These are phyloP conservation scores for Falco cherrug DNA, from an alignment of 2,797 vertebrate genomes.

Conservation along the genomic window DNA sequence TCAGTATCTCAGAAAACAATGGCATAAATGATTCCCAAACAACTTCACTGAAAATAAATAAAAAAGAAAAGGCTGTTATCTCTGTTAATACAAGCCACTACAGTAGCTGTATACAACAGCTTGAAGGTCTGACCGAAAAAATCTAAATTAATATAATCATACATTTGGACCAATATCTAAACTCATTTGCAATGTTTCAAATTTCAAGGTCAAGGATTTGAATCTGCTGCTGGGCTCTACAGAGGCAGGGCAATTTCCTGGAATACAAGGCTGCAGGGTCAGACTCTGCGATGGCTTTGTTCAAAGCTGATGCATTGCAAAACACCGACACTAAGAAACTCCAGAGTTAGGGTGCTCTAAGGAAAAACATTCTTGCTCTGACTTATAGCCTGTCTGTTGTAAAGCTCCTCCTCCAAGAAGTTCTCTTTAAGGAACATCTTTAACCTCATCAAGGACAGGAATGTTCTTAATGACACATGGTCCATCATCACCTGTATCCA, in stretches of 20 bases:
- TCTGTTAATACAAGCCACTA: background rate
- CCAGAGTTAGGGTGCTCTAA: background rate
- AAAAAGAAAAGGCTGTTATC: background rate
- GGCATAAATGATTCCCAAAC: slow-evolving; percentile 10
- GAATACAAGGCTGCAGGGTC: background rate
- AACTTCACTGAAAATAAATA: background rate
- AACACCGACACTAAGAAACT: background rate
- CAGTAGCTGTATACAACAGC: background rate
- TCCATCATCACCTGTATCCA: background rate
- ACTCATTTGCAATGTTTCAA: background rate
- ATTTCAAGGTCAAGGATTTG: background rate
- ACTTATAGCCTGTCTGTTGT: background rate
- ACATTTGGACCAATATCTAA: background rate
- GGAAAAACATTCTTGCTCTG: background rate
- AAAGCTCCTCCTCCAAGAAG: background rate
- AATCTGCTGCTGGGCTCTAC: slow-evolving; percentile 1
- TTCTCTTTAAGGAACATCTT: background rate
- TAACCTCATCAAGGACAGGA: background rate
- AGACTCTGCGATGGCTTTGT: background rate
- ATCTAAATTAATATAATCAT: background rate
- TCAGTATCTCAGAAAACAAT: background rate
- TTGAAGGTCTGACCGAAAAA: background rate
- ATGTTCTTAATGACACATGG: background rate
- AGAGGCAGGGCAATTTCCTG: background rate
- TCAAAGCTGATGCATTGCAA: background rate